phyloP scores from a whole-genome alignment of 2,797 vertebrate genomes.

The Oophaga sylvatica region DNA sequence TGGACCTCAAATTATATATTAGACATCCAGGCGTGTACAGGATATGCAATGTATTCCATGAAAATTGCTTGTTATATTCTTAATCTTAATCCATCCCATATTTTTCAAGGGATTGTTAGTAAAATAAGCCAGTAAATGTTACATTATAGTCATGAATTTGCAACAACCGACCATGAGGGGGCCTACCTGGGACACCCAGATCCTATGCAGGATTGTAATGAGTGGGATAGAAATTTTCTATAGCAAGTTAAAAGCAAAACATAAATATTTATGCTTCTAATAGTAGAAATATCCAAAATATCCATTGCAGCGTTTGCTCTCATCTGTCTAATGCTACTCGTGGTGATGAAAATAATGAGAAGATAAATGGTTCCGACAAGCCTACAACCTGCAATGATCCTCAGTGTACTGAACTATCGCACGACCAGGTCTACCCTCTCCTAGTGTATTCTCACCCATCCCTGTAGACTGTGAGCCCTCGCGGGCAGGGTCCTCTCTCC shows the following conservation, averaged over 20 bases:
- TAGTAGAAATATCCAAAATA: neutral
- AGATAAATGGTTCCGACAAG: neutral
- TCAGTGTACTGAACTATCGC: no score
- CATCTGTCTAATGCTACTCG: neutral
- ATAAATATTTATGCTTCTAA: no score
- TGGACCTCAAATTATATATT: neutral
- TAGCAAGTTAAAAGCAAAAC: neutral
- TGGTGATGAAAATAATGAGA: neutral
- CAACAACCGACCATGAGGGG: constrained; percentile 8
- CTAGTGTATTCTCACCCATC: no score
- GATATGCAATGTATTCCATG: neutral
- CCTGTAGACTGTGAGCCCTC: no score
- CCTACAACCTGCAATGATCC: no score
- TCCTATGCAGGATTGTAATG: neutral
- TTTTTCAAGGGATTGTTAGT: neutral
- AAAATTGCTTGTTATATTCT: neutral
- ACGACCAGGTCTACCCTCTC: no score
- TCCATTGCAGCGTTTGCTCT: neutral
- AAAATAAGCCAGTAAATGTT: neutral
- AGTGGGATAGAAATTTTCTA: neutral
- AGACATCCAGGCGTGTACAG: neutral
- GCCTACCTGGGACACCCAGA: constrained; percentile 25
- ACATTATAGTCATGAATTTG: constrained; percentile 1
- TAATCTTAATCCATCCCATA: neutral
- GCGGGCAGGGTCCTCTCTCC: no score